phyloP scores from a whole-genome alignment of 2,888 invertebrate species.

The Drosophila setosimentum region DNA sequence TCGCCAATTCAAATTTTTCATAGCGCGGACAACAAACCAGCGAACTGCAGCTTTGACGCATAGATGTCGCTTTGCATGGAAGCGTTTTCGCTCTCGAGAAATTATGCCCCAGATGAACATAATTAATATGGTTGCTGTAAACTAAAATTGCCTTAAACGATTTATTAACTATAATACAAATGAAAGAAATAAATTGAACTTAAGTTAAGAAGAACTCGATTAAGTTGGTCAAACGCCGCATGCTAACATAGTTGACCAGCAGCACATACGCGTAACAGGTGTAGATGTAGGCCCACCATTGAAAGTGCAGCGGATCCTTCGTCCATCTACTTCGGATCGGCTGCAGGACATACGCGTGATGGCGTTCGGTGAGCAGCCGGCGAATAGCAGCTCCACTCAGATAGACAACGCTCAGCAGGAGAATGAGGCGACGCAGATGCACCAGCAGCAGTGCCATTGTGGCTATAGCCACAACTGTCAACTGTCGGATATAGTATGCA shows the following conservation, averaged over 20 bases:
- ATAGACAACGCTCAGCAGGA: constrained; percentile 83
- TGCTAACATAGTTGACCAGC: constrained; percentile 80
- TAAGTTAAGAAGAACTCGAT: constrained; percentile 79
- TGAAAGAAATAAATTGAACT: constrained; percentile 10
- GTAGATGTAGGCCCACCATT: constrained; percentile 84
- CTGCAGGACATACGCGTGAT: constrained; percentile 75
- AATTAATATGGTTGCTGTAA: no score
- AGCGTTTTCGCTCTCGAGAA: accelerated
- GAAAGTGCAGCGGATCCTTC: constrained; percentile 82
- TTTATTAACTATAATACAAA: constrained; percentile 7
- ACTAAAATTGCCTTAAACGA: neutral
- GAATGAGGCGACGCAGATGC: constrained; percentile 84
- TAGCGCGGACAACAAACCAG: constrained; percentile 15
- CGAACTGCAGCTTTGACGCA: neutral
- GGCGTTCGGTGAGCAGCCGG: constrained; percentile 79
- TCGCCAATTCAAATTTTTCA: accelerated
- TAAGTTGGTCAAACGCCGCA: constrained; percentile 76
- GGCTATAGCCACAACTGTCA: constrained; percentile 16
- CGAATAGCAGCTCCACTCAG: constrained; percentile 82
- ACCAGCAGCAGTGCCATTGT: constrained; percentile 83
- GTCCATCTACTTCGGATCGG: constrained; percentile 62
- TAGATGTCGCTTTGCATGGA: constrained; percentile 30
- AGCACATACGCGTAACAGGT: constrained; percentile 82
- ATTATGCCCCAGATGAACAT: neutral
- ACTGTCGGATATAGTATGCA: constrained; percentile 14